phyloP scores from a whole-genome alignment of 2,113 vertebrate genomes.

The Lasiurus cinereus region DNA sequence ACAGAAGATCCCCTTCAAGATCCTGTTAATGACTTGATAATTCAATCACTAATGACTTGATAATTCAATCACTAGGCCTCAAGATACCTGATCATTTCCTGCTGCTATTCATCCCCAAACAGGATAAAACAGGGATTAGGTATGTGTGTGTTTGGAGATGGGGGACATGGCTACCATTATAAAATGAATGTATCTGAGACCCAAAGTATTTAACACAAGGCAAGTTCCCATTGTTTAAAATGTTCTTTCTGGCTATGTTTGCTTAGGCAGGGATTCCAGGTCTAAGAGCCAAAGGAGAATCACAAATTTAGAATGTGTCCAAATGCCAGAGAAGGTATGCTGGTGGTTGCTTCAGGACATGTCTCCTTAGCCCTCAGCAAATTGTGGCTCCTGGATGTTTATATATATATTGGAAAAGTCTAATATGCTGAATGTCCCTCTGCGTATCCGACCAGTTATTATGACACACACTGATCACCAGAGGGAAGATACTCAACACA shows the following conservation, averaged over 20 bases:
- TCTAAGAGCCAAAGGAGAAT: not conserved
- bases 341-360: not conserved
- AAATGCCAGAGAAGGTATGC: not conserved
- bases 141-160: not conserved
- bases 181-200: not conserved
- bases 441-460: no score
- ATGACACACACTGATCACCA: no score
- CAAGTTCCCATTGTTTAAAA: not conserved
- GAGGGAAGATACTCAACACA: no score
- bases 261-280: not conserved
- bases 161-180: not conserved
- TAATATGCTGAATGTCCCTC: no score
- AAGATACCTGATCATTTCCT: not conserved
- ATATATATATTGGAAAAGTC: no score
- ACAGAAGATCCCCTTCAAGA: not conserved
- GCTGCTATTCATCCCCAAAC: not conserved
- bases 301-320: not conserved
- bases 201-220: not conserved
- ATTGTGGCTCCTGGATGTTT: not conserved
- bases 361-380: not conserved
- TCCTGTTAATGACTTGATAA: not conserved
- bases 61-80: not conserved
- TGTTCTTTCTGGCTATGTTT: not conserved
- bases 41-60: not conserved
- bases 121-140: not conserved